Evolutionary conservation across 2,113 vertebrate genomes (phyloP).

Genomic region (Corynorhinus townsendii): DNA sequence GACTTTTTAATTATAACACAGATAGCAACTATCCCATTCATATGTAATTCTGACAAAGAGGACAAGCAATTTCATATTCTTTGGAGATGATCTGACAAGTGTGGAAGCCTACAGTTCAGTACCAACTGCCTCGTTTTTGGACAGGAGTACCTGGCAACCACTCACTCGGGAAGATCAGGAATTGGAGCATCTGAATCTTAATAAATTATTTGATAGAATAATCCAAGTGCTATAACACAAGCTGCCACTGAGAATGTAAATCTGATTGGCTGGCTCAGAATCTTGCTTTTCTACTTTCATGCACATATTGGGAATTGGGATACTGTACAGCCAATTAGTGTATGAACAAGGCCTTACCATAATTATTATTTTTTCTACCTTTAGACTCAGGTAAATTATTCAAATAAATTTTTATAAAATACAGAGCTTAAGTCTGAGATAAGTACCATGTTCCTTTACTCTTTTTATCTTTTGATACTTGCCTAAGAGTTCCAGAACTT

Average conservation of each 20-base stretch:
- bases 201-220: constrained; percentile 14
- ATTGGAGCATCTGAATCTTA: constrained; percentile 41
- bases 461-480: background rate
- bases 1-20: constrained; percentile 67
- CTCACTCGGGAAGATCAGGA: background rate
- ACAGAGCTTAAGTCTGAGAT: background rate
- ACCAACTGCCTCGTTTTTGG: background rate
- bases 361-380: background rate
- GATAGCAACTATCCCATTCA: constrained; percentile 42
- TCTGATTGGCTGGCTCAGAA: background rate
- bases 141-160: constrained; percentile 27
- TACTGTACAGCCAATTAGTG: background rate
- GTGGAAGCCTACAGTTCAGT: background rate
- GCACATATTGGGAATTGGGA: background rate
- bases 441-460: background rate
- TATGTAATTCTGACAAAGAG: constrained; percentile 46
- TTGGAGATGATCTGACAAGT: constrained; percentile 50
- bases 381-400: background rate
- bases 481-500: background rate
- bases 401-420: background rate
- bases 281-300: background rate
- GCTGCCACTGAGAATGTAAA: background rate
- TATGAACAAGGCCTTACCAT: background rate
- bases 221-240: background rate
- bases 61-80: constrained; percentile 58